A percentile compares a stretch with the other conserved stretches of the same genome.
phyloP scores from a whole-genome alignment of 2,113 vertebrate genomes.

The Anolis carolinensis region DNA sequence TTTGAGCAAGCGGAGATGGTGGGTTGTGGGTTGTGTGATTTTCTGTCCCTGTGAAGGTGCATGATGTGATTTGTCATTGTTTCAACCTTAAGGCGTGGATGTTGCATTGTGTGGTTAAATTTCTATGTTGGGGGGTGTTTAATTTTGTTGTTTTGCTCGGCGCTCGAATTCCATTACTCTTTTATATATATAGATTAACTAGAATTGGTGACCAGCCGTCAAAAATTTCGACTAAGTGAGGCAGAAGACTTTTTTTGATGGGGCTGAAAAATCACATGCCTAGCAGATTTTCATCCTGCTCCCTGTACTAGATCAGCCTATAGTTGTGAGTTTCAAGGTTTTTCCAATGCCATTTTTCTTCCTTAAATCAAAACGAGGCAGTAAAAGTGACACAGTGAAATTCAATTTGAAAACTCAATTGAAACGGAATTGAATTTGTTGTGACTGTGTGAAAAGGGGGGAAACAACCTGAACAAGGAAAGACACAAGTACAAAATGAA shows the following conservation, averaged over 20 bases:
- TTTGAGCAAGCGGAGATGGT: no score
- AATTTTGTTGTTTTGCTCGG: no score
- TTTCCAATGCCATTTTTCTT: not conserved
- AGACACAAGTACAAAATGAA: not conserved
- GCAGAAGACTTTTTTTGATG: not conserved
- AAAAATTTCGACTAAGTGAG: not conserved
- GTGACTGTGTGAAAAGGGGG: not conserved
- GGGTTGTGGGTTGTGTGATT: no score
- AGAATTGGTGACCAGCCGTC: no score
- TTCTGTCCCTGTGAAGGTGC: no score
- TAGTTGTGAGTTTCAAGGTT: not conserved
- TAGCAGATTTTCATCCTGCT: not conserved
- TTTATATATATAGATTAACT: no score
- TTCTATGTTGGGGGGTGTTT: no score
- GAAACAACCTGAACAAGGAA: not conserved
- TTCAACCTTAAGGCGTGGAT: no score
- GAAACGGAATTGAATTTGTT: conserved; percentile 26
- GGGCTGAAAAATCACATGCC: not conserved
- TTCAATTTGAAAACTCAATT: conserved; percentile 37
- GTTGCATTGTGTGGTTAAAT: no score
- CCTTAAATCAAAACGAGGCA: conserved; percentile 23
- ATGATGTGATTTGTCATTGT: no score
- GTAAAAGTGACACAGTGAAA: conserved; percentile 23
- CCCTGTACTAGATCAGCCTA: not conserved
- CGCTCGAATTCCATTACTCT: no score